Percentiles rank a stretch among this genome's conserved stretches.
phyloP scores from a whole-genome alignment of 2,113 vertebrate genomes.

The Sialia sialis region DNA sequence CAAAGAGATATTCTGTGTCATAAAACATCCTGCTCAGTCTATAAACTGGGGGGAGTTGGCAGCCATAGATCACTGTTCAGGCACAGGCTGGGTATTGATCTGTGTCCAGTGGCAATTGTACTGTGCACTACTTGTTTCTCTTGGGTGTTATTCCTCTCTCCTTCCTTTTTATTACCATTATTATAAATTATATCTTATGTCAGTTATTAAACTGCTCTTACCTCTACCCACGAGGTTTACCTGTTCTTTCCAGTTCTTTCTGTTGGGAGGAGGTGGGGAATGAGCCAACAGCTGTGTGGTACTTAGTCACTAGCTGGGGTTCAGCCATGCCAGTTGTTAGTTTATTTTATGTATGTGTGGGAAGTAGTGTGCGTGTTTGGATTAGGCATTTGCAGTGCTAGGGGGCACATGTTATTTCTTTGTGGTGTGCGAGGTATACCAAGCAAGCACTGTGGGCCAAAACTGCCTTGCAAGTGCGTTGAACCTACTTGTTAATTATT shows the following conservation, averaged over 20 bases:
- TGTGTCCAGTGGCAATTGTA: neutral
- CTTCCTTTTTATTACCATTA: neutral
- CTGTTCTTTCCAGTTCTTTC: neutral
- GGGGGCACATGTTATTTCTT: neutral
- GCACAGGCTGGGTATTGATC: neutral
- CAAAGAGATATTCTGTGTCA: neutral
- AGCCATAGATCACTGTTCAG: neutral
- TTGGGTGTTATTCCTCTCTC: neutral
- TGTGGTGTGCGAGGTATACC: neutral
- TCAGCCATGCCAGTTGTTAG: neutral
- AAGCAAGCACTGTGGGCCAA: neutral
- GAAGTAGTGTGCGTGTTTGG: neutral
- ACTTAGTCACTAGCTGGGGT: neutral
- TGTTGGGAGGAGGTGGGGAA: neutral
- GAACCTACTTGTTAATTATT: neutral
- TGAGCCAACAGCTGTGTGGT: neutral
- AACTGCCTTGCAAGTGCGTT: neutral
- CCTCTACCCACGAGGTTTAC: neutral
- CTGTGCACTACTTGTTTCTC: neutral
- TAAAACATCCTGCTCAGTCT: neutral
- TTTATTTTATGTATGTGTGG: neutral
- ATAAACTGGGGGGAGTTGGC: neutral
- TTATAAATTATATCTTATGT: neutral
- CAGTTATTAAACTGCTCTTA: neutral
- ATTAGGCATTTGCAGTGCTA: neutral